phyloP scores from a whole-genome alignment of 2,888 invertebrate genomes.

The Conops quadrifasciatus region DNA sequence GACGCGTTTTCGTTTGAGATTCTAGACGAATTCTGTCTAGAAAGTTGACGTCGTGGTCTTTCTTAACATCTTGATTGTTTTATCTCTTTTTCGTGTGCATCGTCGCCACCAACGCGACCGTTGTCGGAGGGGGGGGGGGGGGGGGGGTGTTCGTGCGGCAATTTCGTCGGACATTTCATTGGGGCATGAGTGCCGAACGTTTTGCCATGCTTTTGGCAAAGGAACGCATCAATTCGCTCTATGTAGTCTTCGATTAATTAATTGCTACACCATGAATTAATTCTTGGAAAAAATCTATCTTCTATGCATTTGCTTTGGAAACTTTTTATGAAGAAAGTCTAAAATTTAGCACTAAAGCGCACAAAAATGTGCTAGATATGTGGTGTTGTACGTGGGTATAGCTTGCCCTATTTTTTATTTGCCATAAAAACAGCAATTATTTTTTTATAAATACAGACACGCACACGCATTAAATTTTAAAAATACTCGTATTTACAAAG shows the following conservation, averaged over 20 bases:
- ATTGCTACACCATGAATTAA: slow-evolving; percentile 17
- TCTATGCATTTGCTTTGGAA: not conserved
- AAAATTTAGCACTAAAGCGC: too few relatives aligned
- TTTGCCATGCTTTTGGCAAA: slow-evolving; percentile 28
- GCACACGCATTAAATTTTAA: too few relatives aligned
- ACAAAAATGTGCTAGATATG: too few relatives aligned
- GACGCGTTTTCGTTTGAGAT: too few relatives aligned
- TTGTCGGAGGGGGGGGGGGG: too few relatives aligned
- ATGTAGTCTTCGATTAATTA: slow-evolving; percentile 29
- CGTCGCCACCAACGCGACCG: too few relatives aligned
- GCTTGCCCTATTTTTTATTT: too few relatives aligned
- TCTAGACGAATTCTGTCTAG: not conserved
- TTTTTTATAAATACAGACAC: too few relatives aligned
- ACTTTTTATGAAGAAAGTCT: too few relatives aligned
- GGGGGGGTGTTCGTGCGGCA: too few relatives aligned
- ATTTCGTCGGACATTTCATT: not conserved
- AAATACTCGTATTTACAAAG: not conserved
- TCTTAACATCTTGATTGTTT: slow-evolving; percentile 10
- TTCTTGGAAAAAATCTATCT: not conserved
- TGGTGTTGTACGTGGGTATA: too few relatives aligned
- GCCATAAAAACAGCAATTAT: too few relatives aligned
- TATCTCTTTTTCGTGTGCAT: not conserved
- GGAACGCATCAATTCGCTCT: slow-evolving; percentile 19
- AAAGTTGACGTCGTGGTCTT: slow-evolving; percentile 10
- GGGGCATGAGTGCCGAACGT: not conserved